Base-by-base conservation (phyloP, 1,140 invertebrate genomes). In the Rhagoletis zephyria region DNA sequence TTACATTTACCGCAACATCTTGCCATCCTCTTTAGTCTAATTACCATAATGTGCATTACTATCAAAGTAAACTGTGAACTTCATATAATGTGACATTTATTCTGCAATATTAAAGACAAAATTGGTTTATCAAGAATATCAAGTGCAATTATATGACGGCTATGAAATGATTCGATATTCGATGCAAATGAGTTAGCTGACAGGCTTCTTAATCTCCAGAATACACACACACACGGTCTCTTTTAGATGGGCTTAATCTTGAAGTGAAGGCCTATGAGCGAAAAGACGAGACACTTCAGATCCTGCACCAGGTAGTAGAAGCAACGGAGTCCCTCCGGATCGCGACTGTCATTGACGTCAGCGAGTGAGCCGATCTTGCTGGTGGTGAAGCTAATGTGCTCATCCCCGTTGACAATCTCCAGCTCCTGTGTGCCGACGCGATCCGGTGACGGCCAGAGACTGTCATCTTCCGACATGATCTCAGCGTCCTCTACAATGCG, bases 231-330 rank as follows among this genome's bases (percentile, higher is more conserved):
- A n/a, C n/a, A n/a, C n/a, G n/a, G n/a, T n/a, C n/a, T n/a, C 40
- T 74, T 16, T 81, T 98, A 99, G 94, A 99, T 99, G 63, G 99
- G 99, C 93, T 99, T 99, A 92, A 99, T 99, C 93, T 99, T 99
- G 94, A 99, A 99, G 94, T 99, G 99, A 16, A 99, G 95, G 89
- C 98, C 98, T 94, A 99, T 99, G 4, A 99, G 95, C 3, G 99
- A 99, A 93, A 99, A 99, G 4, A 99, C 99, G 86, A 99, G 94
- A 94, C 99, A 99, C 93, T 99, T 99, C 0, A 99, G 95, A 95
- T 99, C 99, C 94, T 99, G 99, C 10, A 99, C 98, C 51, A 99
- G 94, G 93, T 99, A 99, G 93, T 99, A 99, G 93, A 99, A 99
- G 89, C 98, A 98, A 81, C 98, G 94, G 45, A 99, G 94, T 45